A percentile compares a stretch with the other conserved stretches of the same genome.
phyloP scores from a whole-genome alignment of 2,888 invertebrate genomes.

The Lasius platythorax region DNA sequence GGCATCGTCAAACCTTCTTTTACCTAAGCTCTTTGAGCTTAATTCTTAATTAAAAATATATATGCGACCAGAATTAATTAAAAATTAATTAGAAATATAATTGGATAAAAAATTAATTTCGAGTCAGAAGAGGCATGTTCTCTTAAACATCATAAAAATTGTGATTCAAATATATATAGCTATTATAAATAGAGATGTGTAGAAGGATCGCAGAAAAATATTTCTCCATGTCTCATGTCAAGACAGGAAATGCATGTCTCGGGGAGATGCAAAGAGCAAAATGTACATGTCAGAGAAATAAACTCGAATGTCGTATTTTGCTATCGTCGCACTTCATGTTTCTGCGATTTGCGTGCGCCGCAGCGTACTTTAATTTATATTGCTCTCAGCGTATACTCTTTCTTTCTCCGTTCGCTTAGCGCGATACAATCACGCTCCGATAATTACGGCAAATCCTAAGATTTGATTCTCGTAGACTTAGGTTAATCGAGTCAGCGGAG shows the following conservation, averaged over 20 bases:
- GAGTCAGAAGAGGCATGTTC: background rate
- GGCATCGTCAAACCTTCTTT: background rate
- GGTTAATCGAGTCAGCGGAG: conserved; percentile 9
- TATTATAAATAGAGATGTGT: background rate
- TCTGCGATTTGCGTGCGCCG: background rate
- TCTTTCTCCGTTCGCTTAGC: background rate
- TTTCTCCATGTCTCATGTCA: background rate
- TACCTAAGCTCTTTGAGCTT: background rate
- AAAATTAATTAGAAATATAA: background rate
- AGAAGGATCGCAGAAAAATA: conserved; percentile 5
- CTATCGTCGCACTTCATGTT: conserved; percentile 9
- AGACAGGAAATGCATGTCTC: conserved; percentile 1
- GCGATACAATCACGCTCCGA: conserved; percentile 11
- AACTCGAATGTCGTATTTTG: conserved; percentile 29
- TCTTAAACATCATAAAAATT: background rate
- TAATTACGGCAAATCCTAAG: conserved; percentile 26
- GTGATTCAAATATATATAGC: background rate
- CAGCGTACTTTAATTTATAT: conserved; percentile 23
- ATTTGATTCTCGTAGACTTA: conserved; percentile 27
- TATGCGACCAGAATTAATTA: too few relatives aligned
- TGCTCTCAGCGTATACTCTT: background rate
- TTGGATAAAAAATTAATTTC: too few relatives aligned
- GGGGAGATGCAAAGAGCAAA: background rate
- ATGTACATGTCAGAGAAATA: conserved; percentile 20
- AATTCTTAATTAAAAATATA: background rate